Base-by-base conservation (phyloP, 2,888 invertebrate species). In the Osmoderma eremita region DNA sequence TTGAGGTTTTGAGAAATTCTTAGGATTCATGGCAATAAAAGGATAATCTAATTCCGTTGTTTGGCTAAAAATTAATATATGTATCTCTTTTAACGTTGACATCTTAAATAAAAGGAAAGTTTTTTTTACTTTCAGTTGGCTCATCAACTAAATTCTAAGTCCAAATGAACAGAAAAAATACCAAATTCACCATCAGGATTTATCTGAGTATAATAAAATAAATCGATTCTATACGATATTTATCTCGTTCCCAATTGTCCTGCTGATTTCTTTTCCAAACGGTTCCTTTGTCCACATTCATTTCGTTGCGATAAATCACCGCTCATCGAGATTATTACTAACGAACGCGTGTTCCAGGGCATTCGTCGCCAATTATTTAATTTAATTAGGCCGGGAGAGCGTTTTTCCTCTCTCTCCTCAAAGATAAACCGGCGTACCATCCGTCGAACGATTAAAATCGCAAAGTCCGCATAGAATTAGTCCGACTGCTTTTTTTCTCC, bases 341-440 rank as follows among this genome's bases (percentile, higher is more conserved):
- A 58, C 42, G 58, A 58, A 42, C 24, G 58, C 24, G 58, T 42
- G 58, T 58, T 58, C 58, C 45, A 54, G 24, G 30, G 30, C 58
- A 58, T 58, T 58, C 24, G 30, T 15, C 58, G 24, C 24, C 58
- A 58, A 58, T 58, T 58, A 58, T 58, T 58, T 58, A 58, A 58
- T 45, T 58, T 58, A 58, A 58, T 58, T 58, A 58, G 58, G 24
- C 42, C 42, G 42, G 45, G 58, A 30, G 15, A 24, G 4, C 22
- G 41, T 58, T 58, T 58, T 58, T 58, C 42, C 22, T 30, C 42
- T 41, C 45, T 13, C 6, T 58, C 13, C 17, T 53, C 15, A 42
- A 58, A 42, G 24, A 58, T 24, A 8, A 17, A 12, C 58, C 45
- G 42, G 15, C 10, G 39, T 10, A 17, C 22, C 13, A 30, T 30